Evolutionary conservation across 2,888 invertebrate species (phyloP).

Genomic region (Heliconius sara): DNA sequence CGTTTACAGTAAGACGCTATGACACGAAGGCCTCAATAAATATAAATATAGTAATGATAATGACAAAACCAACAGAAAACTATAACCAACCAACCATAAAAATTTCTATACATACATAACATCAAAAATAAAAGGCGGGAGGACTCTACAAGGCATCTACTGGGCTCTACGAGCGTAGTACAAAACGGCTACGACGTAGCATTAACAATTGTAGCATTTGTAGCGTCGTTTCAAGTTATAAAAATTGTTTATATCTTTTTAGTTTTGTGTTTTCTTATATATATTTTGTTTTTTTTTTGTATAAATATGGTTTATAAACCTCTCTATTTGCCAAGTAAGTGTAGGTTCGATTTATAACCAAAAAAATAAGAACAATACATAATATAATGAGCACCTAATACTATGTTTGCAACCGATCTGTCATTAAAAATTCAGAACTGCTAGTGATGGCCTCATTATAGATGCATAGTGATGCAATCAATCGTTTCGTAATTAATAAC

Average conservation of each 20-base stretch:
- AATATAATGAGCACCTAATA: background rate
- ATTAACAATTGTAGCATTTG: conserved; percentile 34
- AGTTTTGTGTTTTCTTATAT: conserved; percentile 1
- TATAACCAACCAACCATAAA: background rate
- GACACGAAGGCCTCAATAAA: no score
- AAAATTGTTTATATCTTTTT: conserved; percentile 14
- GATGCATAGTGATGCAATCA: background rate
- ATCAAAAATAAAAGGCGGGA: conserved; percentile 6
- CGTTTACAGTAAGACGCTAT: no score
- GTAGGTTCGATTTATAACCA: background rate
- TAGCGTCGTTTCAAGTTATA: conserved; percentile 22
- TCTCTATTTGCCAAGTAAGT: background rate
- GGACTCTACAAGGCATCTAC: conserved; percentile 19
- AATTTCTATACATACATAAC: background rate
- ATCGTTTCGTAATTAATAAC: background rate
- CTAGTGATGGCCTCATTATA: background rate
- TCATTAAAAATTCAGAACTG: background rate
- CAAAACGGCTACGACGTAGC: conserved; percentile 42
- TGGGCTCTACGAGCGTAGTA: conserved; percentile 27
- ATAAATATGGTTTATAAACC: background rate
- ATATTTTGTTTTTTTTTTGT: background rate
- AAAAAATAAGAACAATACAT: background rate
- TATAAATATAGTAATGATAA: background rate
- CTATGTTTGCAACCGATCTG: background rate
- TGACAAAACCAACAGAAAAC: background rate